A percentile compares a stretch with the other conserved stretches of the same genome.
Conservation (phyloP, 2,113 vertebrate genomes). For the Gobio gobio region DNA sequence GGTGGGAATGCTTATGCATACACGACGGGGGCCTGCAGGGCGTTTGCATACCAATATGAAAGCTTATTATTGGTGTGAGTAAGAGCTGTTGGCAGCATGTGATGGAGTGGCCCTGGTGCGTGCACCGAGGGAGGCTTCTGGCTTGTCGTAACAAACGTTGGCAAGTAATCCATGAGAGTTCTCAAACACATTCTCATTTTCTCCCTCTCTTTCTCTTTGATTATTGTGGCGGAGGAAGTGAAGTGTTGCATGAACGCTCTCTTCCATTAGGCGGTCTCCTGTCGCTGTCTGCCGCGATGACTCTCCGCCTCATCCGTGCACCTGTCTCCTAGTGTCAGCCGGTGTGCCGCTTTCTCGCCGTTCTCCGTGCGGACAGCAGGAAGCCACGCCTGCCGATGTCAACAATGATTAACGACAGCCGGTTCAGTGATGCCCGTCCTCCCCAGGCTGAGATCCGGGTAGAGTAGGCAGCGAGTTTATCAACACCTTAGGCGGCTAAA, state of each 20-base stretch:
- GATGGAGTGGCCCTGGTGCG: slow-evolving; percentile 21
- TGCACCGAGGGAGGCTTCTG: slow-evolving; percentile 4
- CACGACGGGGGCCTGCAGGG: background rate
- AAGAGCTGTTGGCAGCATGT: slow-evolving; percentile 29
- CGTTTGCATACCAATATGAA: slow-evolving; percentile 13
- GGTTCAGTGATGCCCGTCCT: slow-evolving; percentile 14
- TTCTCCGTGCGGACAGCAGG: slow-evolving; percentile 31
- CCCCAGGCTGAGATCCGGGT: slow-evolving; percentile 3
- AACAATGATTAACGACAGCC: slow-evolving; percentile 41
- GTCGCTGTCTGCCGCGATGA: slow-evolving; percentile 36
- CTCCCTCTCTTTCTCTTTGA: slow-evolving; percentile 9
- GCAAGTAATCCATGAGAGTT: slow-evolving; percentile 40
- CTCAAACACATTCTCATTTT: slow-evolving; percentile 38
- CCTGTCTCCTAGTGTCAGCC: slow-evolving; percentile 45
- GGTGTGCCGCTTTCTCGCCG: background rate
- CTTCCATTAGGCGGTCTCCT: slow-evolving; percentile 48
- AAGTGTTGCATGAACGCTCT: slow-evolving; percentile 32
- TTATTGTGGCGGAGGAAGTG: slow-evolving; percentile 14
- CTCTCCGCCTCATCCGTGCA: slow-evolving; percentile 17
- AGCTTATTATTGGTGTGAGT: slow-evolving; percentile 30
- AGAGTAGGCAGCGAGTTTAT: slow-evolving; percentile 17
- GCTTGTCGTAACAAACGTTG: slow-evolving; percentile 18
- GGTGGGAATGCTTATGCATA: background rate
- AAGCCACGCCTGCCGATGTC: slow-evolving; percentile 39
- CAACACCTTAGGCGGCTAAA: slow-evolving; percentile 37